Evolutionary conservation across 1,140 invertebrate genomes (phyloP), one percentile per base, ranked within the genome.

Genomic region (Trigoniulus corallinus): DNA sequence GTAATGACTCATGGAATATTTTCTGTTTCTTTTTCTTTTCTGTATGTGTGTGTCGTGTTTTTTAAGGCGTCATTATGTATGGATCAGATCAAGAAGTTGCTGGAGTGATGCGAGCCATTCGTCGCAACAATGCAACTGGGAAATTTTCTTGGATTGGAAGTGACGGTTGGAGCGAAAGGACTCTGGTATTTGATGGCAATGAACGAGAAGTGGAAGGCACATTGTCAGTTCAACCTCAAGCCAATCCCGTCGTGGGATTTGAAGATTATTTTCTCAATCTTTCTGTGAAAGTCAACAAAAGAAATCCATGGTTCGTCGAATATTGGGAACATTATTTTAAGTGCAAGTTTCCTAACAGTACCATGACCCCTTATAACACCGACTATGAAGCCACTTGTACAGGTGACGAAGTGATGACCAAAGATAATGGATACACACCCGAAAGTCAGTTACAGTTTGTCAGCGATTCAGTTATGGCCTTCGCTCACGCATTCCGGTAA

Each of bases 1-100:
- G n/a, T n/a, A n/a, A n/a, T n/a, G n/a, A n/a, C n/a, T n/a, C n/a
- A n/a, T n/a, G n/a, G n/a, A n/a, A n/a, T n/a, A n/a, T n/a, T n/a
- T n/a, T n/a, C n/a, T n/a, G n/a, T n/a, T n/a, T n/a, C n/a, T n/a
- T n/a, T n/a, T n/a, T n/a, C 15, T 34, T 34, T 7, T 15, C 29
- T 34, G 15, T 7, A 34, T 34, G 7, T 7, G 15, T 34, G 7
- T 7, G 54, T 44, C 55, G 43, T 54, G 58, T 64, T 56, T 52
- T 67, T 63, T 12, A 68, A 91, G 92, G 92, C 43, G 91, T 88
- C 24, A 94, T 95, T 51, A 84, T 95, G 58, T 96, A 91, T 64
- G 92, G 86, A 0, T 94, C 88, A 0, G 89, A 95, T 68, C 91
- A 95, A 72, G 91, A 95, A 72, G 91, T 95, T 10, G 86, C 87